Evolutionary conservation across 2,113 vertebrate species (phyloP), one percentile per base, ranked within the genome.

Genomic region (Paratilapia polleni): DNA sequence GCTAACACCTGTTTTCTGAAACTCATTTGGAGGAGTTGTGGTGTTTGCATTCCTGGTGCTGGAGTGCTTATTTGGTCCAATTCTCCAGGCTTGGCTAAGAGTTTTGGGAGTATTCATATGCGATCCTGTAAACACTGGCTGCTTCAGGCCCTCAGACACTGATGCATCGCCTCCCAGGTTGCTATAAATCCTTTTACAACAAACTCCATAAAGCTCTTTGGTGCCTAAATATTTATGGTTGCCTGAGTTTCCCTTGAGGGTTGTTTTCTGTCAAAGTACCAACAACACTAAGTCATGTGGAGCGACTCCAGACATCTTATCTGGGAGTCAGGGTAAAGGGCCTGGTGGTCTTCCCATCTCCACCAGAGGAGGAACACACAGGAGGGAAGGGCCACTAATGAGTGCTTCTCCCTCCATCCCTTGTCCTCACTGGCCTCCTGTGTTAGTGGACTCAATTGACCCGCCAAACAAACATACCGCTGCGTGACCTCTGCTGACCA

Each of bases 191-290:
- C 92, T 95, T 95, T 96, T 94, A 96, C 93, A 95, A 96, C 94
- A 96, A 95, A 96, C 95, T 95, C 95, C 90, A 96, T 95, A 95
- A 95, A 96, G 92, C 94, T 95, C 95, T 95, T 94, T 90, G 92
- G 93, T 94, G 92, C 91, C 94, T 95, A 96, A 96, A 96, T 96
- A 96, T 96, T 96, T 96, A 95, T 94, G 93, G 93, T 94, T 94
- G 92, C 94, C 90, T 94, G 92, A 89, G 93, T 95, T 95, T 94
- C 94, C 94, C 92, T 91, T 73, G 91, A 94, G 94, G 91, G 88
- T 94, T 95, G 94, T 94, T 95, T 93, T 95, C 91, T 95, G 93
- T 95, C 93, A 91, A 91, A 90, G 92, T 81, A 91, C 90, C 91
- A 80, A 86, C 89, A 81, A 85, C 85, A 87, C 80, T 94, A 94